Percentiles rank a stretch among this genome's conserved stretches.
Evolutionary conservation across 2,113 vertebrate species (phyloP).

Genomic region (Neotoma lepida): DNA sequence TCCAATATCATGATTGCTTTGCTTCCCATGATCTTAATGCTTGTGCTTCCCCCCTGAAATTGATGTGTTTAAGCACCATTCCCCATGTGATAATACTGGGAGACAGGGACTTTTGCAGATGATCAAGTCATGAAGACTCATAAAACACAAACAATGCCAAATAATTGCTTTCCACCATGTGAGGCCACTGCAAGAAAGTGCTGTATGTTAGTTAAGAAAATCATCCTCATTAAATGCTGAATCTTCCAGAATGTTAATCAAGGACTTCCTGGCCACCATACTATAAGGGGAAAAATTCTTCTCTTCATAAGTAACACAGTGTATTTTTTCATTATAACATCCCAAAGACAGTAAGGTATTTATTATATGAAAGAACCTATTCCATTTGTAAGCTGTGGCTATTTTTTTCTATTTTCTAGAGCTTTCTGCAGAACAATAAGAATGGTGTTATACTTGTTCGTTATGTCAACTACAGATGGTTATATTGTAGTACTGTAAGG

Average conservation of each 20-base stretch:
- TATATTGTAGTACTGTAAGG: background rate
- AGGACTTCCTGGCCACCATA: background rate
- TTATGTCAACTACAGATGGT: background rate
- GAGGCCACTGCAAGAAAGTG: background rate
- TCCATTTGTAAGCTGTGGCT: conserved; percentile 1
- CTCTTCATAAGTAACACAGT: background rate
- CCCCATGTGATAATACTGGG: background rate
- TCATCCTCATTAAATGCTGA: background rate
- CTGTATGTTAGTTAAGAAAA: too few species aligned
- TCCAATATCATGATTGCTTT: background rate
- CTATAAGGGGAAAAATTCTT: background rate
- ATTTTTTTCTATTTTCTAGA: background rate
- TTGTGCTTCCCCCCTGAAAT: background rate
- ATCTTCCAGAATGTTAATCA: background rate
- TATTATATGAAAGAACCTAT: background rate
- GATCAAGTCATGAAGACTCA: background rate
- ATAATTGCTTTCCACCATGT: background rate
- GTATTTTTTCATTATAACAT: background rate
- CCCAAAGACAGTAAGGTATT: background rate
- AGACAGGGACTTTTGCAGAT: background rate
- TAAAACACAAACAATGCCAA: background rate
- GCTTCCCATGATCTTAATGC: background rate
- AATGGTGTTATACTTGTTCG: background rate
- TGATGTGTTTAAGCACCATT: background rate
- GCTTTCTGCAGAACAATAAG: conserved; percentile 11